Evolutionary conservation across 2,113 vertebrate genomes (phyloP), one percentile per base, ranked within the genome.

Genomic region (Propithecus coquereli): DNA sequence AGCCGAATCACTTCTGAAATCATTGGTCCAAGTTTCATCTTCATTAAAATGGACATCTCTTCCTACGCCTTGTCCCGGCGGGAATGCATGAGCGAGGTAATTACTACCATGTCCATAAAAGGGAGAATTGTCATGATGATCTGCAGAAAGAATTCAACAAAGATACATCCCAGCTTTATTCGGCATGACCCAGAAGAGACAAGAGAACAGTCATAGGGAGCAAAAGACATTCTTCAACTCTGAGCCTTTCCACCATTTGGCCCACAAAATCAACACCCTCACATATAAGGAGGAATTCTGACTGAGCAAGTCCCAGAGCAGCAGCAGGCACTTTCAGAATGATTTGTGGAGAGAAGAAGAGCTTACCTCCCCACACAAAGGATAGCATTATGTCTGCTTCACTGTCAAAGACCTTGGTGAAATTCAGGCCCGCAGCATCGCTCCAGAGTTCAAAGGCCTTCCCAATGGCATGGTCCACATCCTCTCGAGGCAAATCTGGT

Each of bases 1-100:
- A 14, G 43, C 57, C 52, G 16, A 85, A 57, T 97, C 97, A 98
- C 98, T 97, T 97, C 0, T 25, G 52, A 94, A 8, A 23, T 0
- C 0, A 0, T 97, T 91, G 94, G 98, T 98, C 98, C 98, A 98
- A 2, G 0, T 97, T 98, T 99, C 99, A 27, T 98, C 98, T 0
- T 99, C 99, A 50, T 99, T 99, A 97, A 99, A 99, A 95, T 99
- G 99, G 92, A 99, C 98, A 65, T 99, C 99, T 70, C 99, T 99
- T 74, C 99, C 99, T 11, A 98, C 13, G 13, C 98, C 98, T 7
- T 22, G 0, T 45, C 86, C 89, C 0, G 99, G 99, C 27, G 93
- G 25, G 25, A 98, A 99, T 0, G 99, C 99, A 13, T 99, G 99
- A 90, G 99, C 99, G 54, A 99, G 95, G 0, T 77, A 18, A 54